phyloP scores from a whole-genome alignment of 2,797 vertebrate genomes.

The Phrynocephalus guinanensis region DNA sequence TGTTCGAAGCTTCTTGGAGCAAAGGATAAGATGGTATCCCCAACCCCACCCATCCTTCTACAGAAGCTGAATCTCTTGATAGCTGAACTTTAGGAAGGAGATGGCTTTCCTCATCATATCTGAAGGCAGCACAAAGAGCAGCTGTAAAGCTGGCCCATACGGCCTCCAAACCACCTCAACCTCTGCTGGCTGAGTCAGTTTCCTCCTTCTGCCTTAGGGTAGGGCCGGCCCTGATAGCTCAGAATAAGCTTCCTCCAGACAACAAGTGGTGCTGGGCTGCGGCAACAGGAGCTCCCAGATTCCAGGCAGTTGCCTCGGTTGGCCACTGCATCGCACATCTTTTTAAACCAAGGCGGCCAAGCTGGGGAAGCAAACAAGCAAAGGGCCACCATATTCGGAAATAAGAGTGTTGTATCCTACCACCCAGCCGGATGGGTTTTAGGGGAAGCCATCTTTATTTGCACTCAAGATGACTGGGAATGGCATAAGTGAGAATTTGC shows the following conservation, averaged over 20 bases:
- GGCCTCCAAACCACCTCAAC: not conserved
- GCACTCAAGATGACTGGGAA: too few species aligned
- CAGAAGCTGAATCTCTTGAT: too few species aligned
- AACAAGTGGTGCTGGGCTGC: not conserved
- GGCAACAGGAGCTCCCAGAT: not conserved
- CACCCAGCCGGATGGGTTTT: too few species aligned
- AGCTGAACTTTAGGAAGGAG: not conserved
- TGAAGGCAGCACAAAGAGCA: not conserved
- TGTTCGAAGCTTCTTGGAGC: too few species aligned
- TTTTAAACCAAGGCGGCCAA: not conserved
- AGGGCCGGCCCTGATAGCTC: not conserved
- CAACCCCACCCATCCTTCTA: too few species aligned
- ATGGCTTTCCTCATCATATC: too few species aligned
- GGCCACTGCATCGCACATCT: not conserved
- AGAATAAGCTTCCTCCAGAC: not conserved
- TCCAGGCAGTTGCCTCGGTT: not conserved
- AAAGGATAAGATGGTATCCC: too few species aligned
- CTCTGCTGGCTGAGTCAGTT: not conserved
- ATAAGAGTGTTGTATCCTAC: too few species aligned
- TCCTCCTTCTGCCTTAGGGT: not conserved
- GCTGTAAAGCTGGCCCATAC: not conserved
- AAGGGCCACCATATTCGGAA: too few species aligned
- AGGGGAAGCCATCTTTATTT: too few species aligned
- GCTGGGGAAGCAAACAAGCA: too few species aligned
- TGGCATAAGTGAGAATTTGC: too few species aligned